Conservation (phyloP, 1,140 invertebrate genomes). For the Teleogryllus occipitalis region DNA sequence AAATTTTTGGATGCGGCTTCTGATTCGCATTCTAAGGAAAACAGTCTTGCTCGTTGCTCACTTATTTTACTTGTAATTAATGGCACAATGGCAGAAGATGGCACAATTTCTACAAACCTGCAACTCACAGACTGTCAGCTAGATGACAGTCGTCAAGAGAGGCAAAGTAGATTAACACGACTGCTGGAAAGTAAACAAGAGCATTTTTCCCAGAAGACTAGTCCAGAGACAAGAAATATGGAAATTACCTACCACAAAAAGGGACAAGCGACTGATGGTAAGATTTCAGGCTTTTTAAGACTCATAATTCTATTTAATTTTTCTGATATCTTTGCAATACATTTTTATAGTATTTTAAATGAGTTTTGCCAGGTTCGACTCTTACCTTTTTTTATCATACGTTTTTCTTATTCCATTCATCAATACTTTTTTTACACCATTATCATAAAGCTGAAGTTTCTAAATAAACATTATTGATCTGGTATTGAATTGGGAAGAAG, state of each 20-base stretch:
- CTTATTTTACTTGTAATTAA: constrained; percentile 65
- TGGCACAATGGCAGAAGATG: constrained; percentile 67
- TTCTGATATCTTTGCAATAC: too few relatives aligned
- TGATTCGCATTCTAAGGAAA: constrained; percentile 28
- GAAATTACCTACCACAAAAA: constrained; percentile 63
- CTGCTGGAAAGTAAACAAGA: constrained; percentile 38
- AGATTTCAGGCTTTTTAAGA: too few relatives aligned
- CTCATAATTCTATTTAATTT: too few relatives aligned
- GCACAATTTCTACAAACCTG: constrained; percentile 61
- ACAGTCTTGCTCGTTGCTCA: constrained; percentile 66
- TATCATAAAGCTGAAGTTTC: too few relatives aligned
- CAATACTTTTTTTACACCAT: too few relatives aligned
- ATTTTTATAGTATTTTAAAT: too few relatives aligned
- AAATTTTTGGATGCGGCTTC: background rate
- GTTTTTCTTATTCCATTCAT: too few relatives aligned
- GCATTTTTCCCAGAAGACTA: constrained; percentile 33
- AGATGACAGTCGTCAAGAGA: constrained; percentile 58
- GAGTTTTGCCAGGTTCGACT: too few relatives aligned
- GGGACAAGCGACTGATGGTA: constrained; percentile 25
- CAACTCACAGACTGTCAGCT: constrained; percentile 69
- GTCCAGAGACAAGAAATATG: constrained; percentile 51
- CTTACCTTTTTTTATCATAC: too few relatives aligned
- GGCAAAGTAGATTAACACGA: constrained; percentile 4
- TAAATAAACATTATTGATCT: too few relatives aligned
- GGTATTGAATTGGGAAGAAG: too few relatives aligned